These are phyloP conservation scores for Ahaetulla prasina DNA, from an alignment of 2,113 vertebrate species.

Conservation along the genomic window DNA sequence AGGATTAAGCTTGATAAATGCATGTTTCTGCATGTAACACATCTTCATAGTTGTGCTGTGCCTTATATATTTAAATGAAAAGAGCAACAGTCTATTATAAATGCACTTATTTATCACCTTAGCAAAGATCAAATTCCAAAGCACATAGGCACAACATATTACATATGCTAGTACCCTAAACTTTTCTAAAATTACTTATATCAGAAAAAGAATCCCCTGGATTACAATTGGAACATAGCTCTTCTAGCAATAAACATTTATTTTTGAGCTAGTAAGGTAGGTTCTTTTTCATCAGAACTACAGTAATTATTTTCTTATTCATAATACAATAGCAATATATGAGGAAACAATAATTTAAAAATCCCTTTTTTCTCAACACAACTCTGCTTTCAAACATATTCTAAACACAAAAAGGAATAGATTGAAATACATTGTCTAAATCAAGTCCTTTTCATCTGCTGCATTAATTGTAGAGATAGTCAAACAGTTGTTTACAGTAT, in stretches of 20 bases:
- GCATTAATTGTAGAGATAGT: constrained; percentile 46
- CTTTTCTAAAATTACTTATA: not conserved
- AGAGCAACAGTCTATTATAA: not conserved
- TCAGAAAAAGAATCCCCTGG: too few relatives aligned
- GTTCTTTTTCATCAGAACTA: constrained; percentile 1
- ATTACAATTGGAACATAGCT: constrained; percentile 14
- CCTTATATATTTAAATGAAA: not conserved
- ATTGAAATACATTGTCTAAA: constrained; percentile 48
- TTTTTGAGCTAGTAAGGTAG: constrained; percentile 42
- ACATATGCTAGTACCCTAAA: not conserved
- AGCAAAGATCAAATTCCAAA: not conserved
- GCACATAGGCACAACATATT: not conserved
- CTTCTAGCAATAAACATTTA: constrained; percentile 42
- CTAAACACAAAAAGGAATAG: constrained; percentile 43
- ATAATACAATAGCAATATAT: not conserved
- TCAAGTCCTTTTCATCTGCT: constrained; percentile 42
- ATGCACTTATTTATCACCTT: constrained; percentile 25
- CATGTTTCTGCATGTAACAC: constrained; percentile 26
- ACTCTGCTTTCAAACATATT: constrained; percentile 43
- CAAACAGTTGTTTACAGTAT: constrained; percentile 24
- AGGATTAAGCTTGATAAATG: constrained; percentile 25
- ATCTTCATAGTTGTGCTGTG: constrained; percentile 42
- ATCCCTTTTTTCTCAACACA: not conserved
- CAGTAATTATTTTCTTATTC: not conserved
- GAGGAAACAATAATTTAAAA: not conserved